Evolutionary conservation across 1,140 invertebrate genomes (phyloP), one percentile per base, ranked within the genome.

Genomic region (Parapsyche elsis): DNA sequence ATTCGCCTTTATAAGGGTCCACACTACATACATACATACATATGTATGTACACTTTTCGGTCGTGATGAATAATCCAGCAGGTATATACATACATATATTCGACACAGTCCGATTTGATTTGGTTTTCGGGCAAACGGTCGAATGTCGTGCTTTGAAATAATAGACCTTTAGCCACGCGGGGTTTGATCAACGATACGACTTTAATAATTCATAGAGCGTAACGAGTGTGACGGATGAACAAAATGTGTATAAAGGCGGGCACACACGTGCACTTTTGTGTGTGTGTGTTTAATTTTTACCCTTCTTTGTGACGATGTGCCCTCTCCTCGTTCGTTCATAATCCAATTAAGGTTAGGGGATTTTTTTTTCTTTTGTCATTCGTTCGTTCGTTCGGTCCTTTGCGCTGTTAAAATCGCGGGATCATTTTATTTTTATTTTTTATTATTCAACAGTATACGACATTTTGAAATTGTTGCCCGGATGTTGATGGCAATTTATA

Each of bases 181-280:
- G 30, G 30, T 38, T 38, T 67, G 64, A 67, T 67, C 64, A 24
- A 67, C 24, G 64, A 26, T 23, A 24, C 12, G 12, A 30, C 23
- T 12, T 67, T 23, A 67, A 67, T 67, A 67, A 67, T 67, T 67
- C 64, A 67, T 67, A 67, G 9, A 14, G 19, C 21, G 19, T 67
- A 67, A 67, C 64, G 24, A 67, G 64, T 9, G 64, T 14, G 59
- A 16, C 59, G 12, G n/a, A 38, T 38, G 7, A 38, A 38, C 30
- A 38, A 38, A 38, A 38, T 38, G 7, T 38, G 30, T 7, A 7
- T 38, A 67, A 67, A 26, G 21, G 16, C 2, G 12, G 1, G 12
- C 49, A 53, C 64, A 26, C 23, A 67, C 59, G 4, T 4, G 21
- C 59, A 24, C 21, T 9, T 5, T 2, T 26, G 21, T 21, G 14